Evolutionary conservation across 2,888 invertebrate genomes (phyloP), one percentile per base, ranked within the genome.

Genomic region (Yponomeuta evonymella): DNA sequence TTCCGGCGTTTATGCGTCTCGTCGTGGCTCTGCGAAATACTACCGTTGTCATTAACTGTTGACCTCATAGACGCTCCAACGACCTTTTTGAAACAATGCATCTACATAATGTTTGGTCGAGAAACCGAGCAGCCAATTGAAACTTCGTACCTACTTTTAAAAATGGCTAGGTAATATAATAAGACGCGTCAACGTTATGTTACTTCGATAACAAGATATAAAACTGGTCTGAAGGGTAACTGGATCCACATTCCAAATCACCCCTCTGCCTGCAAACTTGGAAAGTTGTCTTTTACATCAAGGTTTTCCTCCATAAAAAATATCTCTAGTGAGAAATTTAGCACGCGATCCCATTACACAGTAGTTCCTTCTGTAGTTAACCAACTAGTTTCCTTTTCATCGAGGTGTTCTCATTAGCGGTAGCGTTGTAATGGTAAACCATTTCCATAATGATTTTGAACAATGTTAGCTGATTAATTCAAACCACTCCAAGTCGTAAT

Each of bases 241-340:
- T 75, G 74, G 74, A 72, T 71, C 73, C 72, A 70, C 75, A 75
- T 75, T 77, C 75, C 73, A 71, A 74, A 72, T 70, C 71, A 72
- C 75, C 74, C 75, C 74, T 73, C 71, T 73, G 74, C 72, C 71
- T 71, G 71, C 75, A 67, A 12, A 67, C 67, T 48, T 15, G 43
- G 51, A 58, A 15, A 67, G 23, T 67, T 12, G 51, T 23, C 68
- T 69, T 51, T 23, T 70, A 70, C 33, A 70, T 36, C 12, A 23
- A 62, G 43, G 51, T 15, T 0, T 51, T 43, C 48, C 11, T 23
- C 62, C 23, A n/a, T 23, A 69, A 69, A 69, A 69, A 69, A 43
- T 3, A 43, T 43, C 3, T 6, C 33, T 11, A 48, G 10, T 12
- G n/a, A 67, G 48, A 43, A 15, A 68, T 51, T 68, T 23, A 68